phyloP scores from a whole-genome alignment of 2,888 invertebrate genomes.

The Andrena chrysosceles region DNA sequence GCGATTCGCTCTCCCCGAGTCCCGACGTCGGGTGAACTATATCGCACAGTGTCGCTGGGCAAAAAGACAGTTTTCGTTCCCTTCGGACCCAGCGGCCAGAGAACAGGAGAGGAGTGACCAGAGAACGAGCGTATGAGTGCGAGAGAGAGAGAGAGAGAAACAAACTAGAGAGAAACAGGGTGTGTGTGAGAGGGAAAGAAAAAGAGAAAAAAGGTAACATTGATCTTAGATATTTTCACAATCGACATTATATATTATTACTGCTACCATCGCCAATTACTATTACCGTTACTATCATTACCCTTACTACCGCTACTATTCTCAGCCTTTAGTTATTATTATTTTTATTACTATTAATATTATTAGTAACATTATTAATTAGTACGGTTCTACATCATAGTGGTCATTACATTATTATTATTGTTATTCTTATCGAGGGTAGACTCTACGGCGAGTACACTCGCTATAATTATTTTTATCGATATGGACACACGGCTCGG shows the following conservation, averaged over 20 bases:
- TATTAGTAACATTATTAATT: constrained; percentile 41
- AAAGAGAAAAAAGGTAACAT: constrained; percentile 48
- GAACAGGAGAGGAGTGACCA: constrained; percentile 15
- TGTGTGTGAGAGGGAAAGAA: constrained; percentile 34
- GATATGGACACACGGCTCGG: constrained; percentile 36
- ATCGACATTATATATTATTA: constrained; percentile 63
- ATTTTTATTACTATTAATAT: constrained; percentile 50
- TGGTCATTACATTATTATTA: constrained; percentile 47
- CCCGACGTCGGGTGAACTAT: constrained; percentile 20
- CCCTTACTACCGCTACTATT: constrained; percentile 55
- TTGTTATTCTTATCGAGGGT: constrained; percentile 42
- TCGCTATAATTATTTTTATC: constrained; percentile 60
- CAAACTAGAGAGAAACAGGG: constrained; percentile 6
- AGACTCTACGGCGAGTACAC: constrained; percentile 32
- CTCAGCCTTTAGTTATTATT: constrained; percentile 66
- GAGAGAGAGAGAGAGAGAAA: constrained; percentile 8
- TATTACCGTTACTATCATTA: constrained; percentile 58
- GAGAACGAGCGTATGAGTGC: constrained; percentile 32
- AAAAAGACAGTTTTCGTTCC: constrained; percentile 12
- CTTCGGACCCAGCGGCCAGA: constrained; percentile 10
- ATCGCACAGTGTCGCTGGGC: constrained; percentile 22
- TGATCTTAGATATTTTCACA: constrained; percentile 72
- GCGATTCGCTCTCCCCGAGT: constrained; percentile 26
- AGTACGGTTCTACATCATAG: constrained; percentile 43
- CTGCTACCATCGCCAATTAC: constrained; percentile 65